phyloP scores from a whole-genome alignment of 1,140 invertebrate genomes.

The Phthorimaea operculella region DNA sequence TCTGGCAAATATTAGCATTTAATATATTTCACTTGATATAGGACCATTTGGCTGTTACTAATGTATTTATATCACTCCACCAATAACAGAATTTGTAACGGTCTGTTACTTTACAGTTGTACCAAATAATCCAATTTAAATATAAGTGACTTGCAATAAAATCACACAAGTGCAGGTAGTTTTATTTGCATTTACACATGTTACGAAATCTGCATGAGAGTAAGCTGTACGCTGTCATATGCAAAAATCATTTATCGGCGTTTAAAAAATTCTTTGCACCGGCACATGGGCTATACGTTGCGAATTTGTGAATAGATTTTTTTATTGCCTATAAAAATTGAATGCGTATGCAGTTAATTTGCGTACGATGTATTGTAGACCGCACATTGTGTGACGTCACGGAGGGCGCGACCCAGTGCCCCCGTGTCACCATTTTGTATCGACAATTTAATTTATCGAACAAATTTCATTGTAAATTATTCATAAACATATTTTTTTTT shows the following conservation, averaged over 20 bases:
- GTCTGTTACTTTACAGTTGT: constrained; percentile 50
- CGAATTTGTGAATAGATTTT: constrained; percentile 57
- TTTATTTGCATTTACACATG: constrained; percentile 54
- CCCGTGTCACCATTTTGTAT: constrained; percentile 43
- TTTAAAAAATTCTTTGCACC: constrained; percentile 55
- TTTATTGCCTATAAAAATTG: constrained; percentile 61
- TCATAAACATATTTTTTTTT: constrained; percentile 50
- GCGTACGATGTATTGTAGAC: constrained; percentile 53
- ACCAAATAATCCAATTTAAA: constrained; percentile 48
- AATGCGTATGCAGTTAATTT: constrained; percentile 56
- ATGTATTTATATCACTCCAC: constrained; percentile 39
- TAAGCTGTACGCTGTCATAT: constrained; percentile 45
- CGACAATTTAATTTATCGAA: constrained; percentile 61
- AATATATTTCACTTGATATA: constrained; percentile 14
- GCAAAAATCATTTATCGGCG: constrained; percentile 62
- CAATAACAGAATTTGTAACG: constrained; percentile 58
- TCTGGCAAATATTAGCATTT: constrained; percentile 17
- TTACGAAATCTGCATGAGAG: constrained; percentile 40
- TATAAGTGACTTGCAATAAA: constrained; percentile 37
- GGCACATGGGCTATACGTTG: constrained; percentile 47
- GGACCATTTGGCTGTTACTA: constrained; percentile 16
- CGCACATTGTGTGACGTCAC: constrained; percentile 38
- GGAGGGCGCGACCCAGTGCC: constrained; percentile 57
- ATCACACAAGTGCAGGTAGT: constrained; percentile 20
- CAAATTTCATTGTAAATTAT: constrained; percentile 38